Base-by-base conservation (phyloP, 1,140 invertebrate genomes). In the Heliconius eleuchia region DNA sequence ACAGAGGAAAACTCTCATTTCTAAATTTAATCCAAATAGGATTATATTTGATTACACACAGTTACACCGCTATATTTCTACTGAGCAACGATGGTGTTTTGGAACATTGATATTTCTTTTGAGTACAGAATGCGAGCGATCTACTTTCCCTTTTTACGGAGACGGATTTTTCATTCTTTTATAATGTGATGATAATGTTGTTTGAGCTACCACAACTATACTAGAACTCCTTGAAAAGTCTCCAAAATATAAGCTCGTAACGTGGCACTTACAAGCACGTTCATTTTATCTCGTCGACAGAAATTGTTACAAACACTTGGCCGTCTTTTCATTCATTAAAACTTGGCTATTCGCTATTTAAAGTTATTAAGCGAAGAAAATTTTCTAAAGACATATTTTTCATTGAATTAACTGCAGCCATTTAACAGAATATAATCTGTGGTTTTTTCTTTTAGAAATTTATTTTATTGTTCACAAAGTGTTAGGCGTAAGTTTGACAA, bases 321-420 rank as follows among this genome's bases (percentile, higher is more conserved):
- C 73, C 57, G 42, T 74, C 74, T 74, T 79, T 74, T 70, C 72
- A 74, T 74, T 78, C 57, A 79, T 79, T 79, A 74, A 79, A 74
- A 79, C 77, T 79, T 78, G 27, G 77, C 50, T 72, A 66, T 70
- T 78, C 50, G 77, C 77, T 73, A 73, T 78, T 78, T 71, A 78
- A 78, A 78, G 39, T 78, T 78, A 60, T 74, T 79, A 74, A 74
- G 34, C 50, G 72, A 70, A 60, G 42, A 18, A 73, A 37, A 50
- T 79, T 79, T 79, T 79, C 75, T 74, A 74, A 72, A 55, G 71
- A 74, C 73, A 71, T 75, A 66, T 79, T 79, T 75, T 75, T 75
- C 37, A 73, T 75, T 73, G 73, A 19, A 78, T 74, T 74, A 60
- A 70, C 39, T 71, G 27, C 34, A 27, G 50, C 27, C 52, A 57